Conservation (phyloP, 2,797 vertebrate genomes). For the Buphagus erythrorhynchus region DNA sequence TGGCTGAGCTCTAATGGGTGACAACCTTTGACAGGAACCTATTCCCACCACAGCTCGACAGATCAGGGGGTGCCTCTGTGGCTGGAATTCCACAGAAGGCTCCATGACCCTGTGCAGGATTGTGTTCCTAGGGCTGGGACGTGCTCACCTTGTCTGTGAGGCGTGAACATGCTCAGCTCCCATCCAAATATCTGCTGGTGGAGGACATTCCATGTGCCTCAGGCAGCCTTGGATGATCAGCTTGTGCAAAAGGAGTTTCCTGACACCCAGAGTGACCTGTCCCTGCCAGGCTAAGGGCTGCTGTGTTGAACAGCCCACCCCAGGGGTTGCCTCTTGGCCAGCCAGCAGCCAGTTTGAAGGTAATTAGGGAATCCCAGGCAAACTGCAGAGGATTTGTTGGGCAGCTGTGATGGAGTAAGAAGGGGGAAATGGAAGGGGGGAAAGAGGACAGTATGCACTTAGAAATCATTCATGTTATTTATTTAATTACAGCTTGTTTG, state of each 20-base stretch:
- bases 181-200: neutral
- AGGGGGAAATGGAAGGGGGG: neutral
- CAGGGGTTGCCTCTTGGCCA: neutral
- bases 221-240: neutral
- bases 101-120: neutral
- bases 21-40: neutral
- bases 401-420: neutral
- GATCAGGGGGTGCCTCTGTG: neutral
- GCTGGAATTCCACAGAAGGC: neutral
- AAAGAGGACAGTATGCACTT: neutral
- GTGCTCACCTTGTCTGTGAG: neutral
- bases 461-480: neutral
- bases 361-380: neutral
- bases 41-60: neutral
- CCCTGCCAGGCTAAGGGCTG: neutral
- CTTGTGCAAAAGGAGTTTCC: neutral
- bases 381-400: neutral
- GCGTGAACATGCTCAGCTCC: neutral
- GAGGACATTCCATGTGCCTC: neutral
- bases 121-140: neutral
- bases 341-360: neutral
- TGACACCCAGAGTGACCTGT: neutral
- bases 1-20: neutral
- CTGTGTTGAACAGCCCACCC: neutral
- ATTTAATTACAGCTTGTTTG: neutral